Evolutionary conservation across 1,140 invertebrate species (phyloP).

Genomic region (Cyclargus thomasi): DNA sequence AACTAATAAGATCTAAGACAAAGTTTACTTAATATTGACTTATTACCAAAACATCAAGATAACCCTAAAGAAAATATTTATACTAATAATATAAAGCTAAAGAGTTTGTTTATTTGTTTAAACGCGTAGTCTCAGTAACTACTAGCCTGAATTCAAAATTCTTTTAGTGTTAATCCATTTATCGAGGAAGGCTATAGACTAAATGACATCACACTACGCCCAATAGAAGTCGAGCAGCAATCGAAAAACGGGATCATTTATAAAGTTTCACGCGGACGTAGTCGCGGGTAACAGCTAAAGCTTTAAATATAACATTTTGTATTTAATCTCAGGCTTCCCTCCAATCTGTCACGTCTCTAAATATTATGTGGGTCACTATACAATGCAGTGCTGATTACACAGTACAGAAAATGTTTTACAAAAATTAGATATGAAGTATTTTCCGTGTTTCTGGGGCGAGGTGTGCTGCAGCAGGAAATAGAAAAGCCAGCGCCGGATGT

Average conservation of each 20-base stretch:
- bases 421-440: conserved; percentile 16
- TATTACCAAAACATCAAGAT: not conserved
- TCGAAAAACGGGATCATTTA: too few relatives aligned
- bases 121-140: too few relatives aligned
- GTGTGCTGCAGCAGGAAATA: conserved; percentile 16
- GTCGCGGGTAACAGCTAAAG: too few relatives aligned
- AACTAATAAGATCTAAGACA: too few relatives aligned
- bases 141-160: too few relatives aligned
- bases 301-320: not conserved
- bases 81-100: too few relatives aligned
- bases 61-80: not conserved
- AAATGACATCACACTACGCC: too few relatives aligned
- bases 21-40: not conserved
- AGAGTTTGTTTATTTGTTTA: too few relatives aligned
- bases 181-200: too few relatives aligned
- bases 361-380: conserved; percentile 11
- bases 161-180: too few relatives aligned
- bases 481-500: conserved; percentile 14
- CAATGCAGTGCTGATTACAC: conserved; percentile 2
- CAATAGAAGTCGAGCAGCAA: too few relatives aligned
- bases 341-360: not conserved
- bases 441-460: conserved; percentile 10
- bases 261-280: too few relatives aligned
- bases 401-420: conserved; percentile 3
- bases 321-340: not conserved